These are phyloP conservation scores for roundworm (Caenorhabditis elegans) DNA, from an alignment of 1,140 invertebrate genomes.

Conservation along the genomic window DNA sequence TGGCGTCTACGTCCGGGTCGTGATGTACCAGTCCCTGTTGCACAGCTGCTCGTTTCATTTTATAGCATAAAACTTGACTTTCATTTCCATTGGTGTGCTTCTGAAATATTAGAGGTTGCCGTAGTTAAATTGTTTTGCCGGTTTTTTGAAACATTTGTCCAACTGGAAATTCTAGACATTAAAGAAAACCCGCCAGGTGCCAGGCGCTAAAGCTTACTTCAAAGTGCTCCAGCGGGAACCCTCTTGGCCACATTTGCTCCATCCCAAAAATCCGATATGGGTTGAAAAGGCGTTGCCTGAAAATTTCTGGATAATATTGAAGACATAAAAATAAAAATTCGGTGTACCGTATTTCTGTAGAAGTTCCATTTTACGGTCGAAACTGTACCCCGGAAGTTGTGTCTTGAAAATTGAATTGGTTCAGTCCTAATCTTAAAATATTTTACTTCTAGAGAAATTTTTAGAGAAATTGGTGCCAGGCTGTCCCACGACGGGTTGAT, in stretches of 20 bases:
- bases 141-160: no score
- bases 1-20: conserved; percentile 67
- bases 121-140: no score
- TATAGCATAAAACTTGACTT: neutral
- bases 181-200: no score
- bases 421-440: neutral
- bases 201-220: no score
- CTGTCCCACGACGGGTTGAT: no score
- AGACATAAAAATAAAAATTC: neutral
- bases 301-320: neutral
- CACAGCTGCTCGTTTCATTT: no score
- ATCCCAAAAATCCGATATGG: conserved; percentile 46
- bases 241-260: conserved; percentile 17
- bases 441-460: neutral
- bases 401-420: no score
- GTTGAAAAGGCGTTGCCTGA: neutral
- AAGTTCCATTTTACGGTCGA: neutral
- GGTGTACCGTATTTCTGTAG: no score
- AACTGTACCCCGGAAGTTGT: neutral
- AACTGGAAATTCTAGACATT: no score
- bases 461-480: neutral
- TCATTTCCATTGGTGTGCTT: neutral
- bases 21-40: conserved; percentile 66
- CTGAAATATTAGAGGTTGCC: conserved; percentile 34
- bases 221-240: neutral